phyloP scores from a whole-genome alignment of 1,140 invertebrate species.

The Lepidurus arcticus region DNA sequence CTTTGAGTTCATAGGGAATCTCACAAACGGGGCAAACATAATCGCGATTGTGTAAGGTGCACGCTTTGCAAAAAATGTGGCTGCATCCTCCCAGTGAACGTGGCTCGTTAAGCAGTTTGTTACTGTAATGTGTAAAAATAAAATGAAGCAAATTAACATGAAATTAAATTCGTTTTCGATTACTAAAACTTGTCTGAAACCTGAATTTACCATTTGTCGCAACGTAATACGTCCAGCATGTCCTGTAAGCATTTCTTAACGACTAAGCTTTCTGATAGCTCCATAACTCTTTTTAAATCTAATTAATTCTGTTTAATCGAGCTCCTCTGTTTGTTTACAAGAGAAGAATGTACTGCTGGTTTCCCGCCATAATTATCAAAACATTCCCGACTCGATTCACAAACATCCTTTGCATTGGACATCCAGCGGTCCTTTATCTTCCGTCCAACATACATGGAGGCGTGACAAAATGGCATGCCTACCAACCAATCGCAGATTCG shows the following conservation, averaged over 20 bases:
- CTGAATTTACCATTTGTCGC: conserved; percentile 17
- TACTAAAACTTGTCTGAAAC: neutral
- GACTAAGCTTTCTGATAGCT: neutral
- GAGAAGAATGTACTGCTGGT: neutral
- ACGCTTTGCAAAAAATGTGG: conserved; percentile 25
- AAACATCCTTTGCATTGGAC: too few species aligned
- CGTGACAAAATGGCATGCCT: neutral
- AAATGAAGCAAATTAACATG: neutral
- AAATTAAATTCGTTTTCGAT: neutral
- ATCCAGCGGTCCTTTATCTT: neutral
- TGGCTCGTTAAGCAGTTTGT: conserved; percentile 1
- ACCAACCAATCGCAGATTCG: neutral
- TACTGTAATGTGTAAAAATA: conserved; percentile 5
- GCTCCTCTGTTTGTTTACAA: neutral
- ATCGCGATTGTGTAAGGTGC: neutral
- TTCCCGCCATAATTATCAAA: neutral
- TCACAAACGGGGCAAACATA: conserved; percentile 22
- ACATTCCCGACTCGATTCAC: too few species aligned
- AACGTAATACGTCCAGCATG: neutral
- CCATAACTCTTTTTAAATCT: neutral
- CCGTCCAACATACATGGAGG: neutral
- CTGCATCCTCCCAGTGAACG: conserved; percentile 26
- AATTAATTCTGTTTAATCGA: neutral
- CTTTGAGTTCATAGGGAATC: neutral
- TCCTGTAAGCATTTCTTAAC: neutral